A percentile compares a stretch with the other conserved stretches of the same genome.
These are phyloP conservation scores for Drosophila subpulchrella DNA, from an alignment of 1,140 invertebrate species.

Conservation along the genomic window DNA sequence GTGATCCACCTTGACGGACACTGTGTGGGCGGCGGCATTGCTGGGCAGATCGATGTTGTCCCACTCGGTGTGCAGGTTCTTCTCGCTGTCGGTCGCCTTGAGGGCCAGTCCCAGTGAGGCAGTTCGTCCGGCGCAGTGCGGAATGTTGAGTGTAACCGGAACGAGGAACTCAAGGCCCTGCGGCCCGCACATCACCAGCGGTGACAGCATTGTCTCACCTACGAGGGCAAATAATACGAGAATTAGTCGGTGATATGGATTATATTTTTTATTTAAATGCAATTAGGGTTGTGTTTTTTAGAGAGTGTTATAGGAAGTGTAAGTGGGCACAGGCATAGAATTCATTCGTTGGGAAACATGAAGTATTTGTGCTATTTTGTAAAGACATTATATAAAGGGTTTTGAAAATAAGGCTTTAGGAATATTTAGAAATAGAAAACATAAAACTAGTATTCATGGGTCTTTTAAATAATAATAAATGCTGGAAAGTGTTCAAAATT, in stretches of 20 bases:
- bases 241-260: constrained; percentile 22
- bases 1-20: constrained; percentile 95
- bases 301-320: constrained; percentile 18
- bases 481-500: neutral
- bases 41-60: constrained; percentile 90
- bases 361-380: neutral
- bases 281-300: constrained; percentile 16
- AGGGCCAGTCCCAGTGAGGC: constrained; percentile 89
- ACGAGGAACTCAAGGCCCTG: constrained; percentile 94
- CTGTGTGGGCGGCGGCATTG: constrained; percentile 92
- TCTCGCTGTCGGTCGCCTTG: constrained; percentile 93
- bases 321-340: constrained; percentile 13
- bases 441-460: too few relatives aligned
- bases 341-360: neutral
- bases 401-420: too few relatives aligned
- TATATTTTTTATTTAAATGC: constrained; percentile 5
- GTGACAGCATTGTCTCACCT: constrained; percentile 97
- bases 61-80: constrained; percentile 89
- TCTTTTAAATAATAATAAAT: too few relatives aligned
- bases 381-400: too few relatives aligned
- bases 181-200: constrained; percentile 97
- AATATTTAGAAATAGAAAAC: too few relatives aligned
- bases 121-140: constrained; percentile 90
- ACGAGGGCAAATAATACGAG: constrained; percentile 56
- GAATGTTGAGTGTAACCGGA: constrained; percentile 93